A percentile compares a stretch with the other conserved stretches of the same genome.
phyloP scores from a whole-genome alignment of 2,888 invertebrate species.

The Drosophila nr. medialis region DNA sequence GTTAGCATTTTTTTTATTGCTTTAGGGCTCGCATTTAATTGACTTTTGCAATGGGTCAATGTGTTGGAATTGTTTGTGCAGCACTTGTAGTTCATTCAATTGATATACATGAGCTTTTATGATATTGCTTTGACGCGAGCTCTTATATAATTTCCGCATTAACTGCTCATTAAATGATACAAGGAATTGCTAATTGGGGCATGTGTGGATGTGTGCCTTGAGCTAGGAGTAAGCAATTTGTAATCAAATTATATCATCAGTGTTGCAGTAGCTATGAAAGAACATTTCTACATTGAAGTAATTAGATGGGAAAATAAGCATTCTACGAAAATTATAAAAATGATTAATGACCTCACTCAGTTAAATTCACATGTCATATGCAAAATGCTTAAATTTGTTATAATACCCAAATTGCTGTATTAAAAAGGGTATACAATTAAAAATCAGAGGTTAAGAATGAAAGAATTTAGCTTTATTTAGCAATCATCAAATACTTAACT shows the following conservation, averaged over 20 bases:
- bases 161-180: slow-evolving; percentile 30
- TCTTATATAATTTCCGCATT: slow-evolving; percentile 29
- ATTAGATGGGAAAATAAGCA: background rate
- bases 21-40: slow-evolving; percentile 57
- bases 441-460: background rate
- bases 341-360: background rate
- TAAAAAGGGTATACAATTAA: background rate
- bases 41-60: slow-evolving; percentile 55
- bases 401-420: background rate
- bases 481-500: background rate
- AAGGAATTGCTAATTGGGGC: slow-evolving; percentile 32
- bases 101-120: slow-evolving; percentile 29
- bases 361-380: background rate
- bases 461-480: background rate
- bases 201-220: slow-evolving; percentile 18
- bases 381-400: background rate
- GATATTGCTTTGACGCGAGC: slow-evolving; percentile 15
- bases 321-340: no score
- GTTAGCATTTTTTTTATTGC: slow-evolving; percentile 22
- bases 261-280: background rate
- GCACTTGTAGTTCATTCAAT: slow-evolving; percentile 38
- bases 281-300: background rate
- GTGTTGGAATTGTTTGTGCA: slow-evolving; percentile 37
- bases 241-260: slow-evolving; percentile 4
- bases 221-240: slow-evolving; percentile 11